Evolutionary conservation across 1,140 invertebrate species (phyloP).

Genomic region (Geopemphigus sp.): DNA sequence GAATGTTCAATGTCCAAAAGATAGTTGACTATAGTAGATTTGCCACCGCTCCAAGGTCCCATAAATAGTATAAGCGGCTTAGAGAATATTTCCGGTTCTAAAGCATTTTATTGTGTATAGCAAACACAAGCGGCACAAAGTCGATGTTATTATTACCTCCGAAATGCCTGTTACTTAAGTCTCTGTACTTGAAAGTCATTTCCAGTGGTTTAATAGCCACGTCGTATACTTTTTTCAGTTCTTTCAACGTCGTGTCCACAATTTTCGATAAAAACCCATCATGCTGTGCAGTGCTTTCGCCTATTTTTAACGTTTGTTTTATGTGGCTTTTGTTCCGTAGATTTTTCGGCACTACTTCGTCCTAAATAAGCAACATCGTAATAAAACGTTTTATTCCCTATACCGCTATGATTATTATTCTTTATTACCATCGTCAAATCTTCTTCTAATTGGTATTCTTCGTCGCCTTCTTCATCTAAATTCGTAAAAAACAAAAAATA

Average conservation of each 20-base stretch:
- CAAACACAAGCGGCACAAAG: too few relatives aligned
- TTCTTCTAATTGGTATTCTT: conserved; percentile 58
- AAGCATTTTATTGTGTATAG: background rate
- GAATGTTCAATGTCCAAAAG: conserved; percentile 83
- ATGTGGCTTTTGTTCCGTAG: conserved; percentile 77
- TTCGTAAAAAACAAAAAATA: background rate
- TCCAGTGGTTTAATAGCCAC: conserved; percentile 86
- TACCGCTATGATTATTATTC: background rate
- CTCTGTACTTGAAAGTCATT: conserved; percentile 84
- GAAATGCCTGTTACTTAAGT: conserved; percentile 87
- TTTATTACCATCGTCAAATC: conserved; percentile 61
- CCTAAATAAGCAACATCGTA: conserved; percentile 59
- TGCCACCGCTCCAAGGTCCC: conserved; percentile 94
- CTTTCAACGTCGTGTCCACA: conserved; percentile 74
- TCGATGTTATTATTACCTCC: conserved; percentile 62
- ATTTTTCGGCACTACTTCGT: conserved; percentile 72
- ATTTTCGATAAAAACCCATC: conserved; percentile 63
- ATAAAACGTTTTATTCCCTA: conserved; percentile 48
- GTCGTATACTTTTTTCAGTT: conserved; percentile 84
- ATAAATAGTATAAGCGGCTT: conserved; percentile 90
- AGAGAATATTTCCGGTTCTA: conserved; percentile 91
- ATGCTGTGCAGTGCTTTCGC: conserved; percentile 66
- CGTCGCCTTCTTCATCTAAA: background rate
- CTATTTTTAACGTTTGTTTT: conserved; percentile 73
- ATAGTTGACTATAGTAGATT: conserved; percentile 92